These are phyloP conservation scores for Tokudaia tokunoshimensis DNA, from an alignment of 2,797 vertebrate genomes.

Conservation along the genomic window DNA sequence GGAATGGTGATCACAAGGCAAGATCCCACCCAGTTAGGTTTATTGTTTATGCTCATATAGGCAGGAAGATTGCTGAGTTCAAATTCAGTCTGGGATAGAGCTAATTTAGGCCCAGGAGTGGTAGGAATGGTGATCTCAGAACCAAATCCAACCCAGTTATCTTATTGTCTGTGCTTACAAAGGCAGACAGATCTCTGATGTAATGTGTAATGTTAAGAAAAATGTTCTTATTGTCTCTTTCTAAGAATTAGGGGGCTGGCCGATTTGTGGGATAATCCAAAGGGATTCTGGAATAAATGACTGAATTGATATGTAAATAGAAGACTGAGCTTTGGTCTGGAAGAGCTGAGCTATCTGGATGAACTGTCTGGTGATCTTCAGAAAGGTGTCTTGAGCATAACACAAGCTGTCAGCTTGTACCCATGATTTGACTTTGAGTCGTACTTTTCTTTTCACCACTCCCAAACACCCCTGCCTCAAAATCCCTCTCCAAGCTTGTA, in stretches of 20 bases:
- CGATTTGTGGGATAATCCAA: background rate
- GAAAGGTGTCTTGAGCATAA: background rate
- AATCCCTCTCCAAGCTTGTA: background rate
- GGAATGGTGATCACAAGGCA: background rate
- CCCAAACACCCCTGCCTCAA: background rate
- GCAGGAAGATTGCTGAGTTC: background rate
- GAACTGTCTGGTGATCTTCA: background rate
- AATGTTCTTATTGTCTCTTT: background rate
- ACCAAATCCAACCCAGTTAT: too few species aligned
- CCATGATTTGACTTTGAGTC: background rate
- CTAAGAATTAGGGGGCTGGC: background rate
- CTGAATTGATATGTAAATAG: background rate
- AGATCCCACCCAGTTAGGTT: background rate
- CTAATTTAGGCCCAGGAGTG: background rate
- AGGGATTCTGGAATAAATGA: background rate
- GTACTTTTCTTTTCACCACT: background rate
- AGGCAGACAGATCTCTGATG: too few species aligned
- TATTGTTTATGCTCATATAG: background rate
- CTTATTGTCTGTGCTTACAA: too few species aligned
- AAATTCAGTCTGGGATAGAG: background rate
- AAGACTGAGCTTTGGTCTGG: background rate
- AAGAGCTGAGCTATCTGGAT: background rate
- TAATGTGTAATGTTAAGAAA: background rate
- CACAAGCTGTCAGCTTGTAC: background rate
- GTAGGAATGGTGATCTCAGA: too few species aligned